Base-by-base conservation (phyloP, 30 jellyfish, hydroid and myxozoan genomes). In the Turritopsis rubra region DNA sequence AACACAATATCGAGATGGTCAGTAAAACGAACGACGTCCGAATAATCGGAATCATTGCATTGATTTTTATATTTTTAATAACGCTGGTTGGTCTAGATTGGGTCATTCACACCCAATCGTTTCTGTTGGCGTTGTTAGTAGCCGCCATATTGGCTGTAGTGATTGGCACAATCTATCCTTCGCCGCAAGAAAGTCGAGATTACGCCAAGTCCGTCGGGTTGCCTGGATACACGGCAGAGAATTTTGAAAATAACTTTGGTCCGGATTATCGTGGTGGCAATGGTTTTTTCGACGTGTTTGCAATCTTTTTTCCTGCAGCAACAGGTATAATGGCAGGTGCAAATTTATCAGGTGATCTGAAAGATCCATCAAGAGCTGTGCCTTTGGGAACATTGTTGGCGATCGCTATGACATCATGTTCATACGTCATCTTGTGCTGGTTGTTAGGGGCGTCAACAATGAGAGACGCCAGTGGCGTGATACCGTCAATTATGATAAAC, bases 271-370 rank as follows among this genome's bases (percentile, higher is more conserved):
- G 88, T 1, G 82, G 41, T 20, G 71, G 71, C 8, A 85, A 87
- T 31, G 88, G 79, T 85, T 92, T 88, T 74, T 68, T 89, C 71
- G 88, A 91, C 53, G 86, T 89, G 80, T 89, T 89, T 72, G 89
- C 96, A 0, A 89, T 89, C 29, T 89, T 84, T 79, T 89, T 89
- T 71, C 96, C 96, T 17, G 96, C 96, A 21, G 96, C 96, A 1
- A 89, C 96, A 3, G 96, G 96, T 8, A 89, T 89, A 52, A 53
- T 89, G 85, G 96, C 96, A 3, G 96, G 96, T 20, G 96, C 96
- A 31, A 89, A 89, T 75, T 70, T 89, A 75, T 89, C 96, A 78
- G 96, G 96, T 9, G 96, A 89, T 52, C 86, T 89, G n/a, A 84
- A 85, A 75, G 83, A 89, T 83, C 88, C 96, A 21, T 89, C 91